Percentiles rank a stretch among this genome's conserved stretches.
Conservation (phyloP, 2,113 vertebrate genomes). For the Lophotis ruficrista region DNA sequence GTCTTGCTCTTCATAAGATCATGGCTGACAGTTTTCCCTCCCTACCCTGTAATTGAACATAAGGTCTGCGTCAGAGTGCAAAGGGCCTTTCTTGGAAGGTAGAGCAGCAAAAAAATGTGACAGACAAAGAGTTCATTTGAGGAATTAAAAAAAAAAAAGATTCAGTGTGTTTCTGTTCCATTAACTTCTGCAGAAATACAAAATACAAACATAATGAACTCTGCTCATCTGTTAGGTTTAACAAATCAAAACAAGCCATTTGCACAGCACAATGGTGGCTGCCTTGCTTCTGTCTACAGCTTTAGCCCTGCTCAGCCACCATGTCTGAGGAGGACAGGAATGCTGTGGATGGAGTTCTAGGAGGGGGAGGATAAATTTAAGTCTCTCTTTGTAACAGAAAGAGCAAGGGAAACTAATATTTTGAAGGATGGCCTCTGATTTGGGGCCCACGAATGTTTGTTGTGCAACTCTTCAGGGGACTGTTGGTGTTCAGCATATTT, state of each 20-base stretch:
- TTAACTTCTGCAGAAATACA: neutral
- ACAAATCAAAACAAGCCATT: neutral
- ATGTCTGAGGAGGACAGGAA: neutral
- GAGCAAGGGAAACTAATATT: neutral
- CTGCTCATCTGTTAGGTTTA: neutral
- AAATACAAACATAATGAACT: neutral
- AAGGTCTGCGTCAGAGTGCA: neutral
- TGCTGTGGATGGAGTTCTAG: neutral
- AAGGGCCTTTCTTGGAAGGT: neutral
- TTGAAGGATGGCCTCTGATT: neutral
- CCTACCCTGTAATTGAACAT: neutral
- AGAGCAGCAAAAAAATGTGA: neutral
- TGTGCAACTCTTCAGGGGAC: neutral
- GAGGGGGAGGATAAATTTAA: neutral
- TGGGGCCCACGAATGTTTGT: neutral
- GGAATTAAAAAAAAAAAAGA: neutral
- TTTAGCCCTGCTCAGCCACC: neutral
- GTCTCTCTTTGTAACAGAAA: neutral
- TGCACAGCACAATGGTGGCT: neutral
- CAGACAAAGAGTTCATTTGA: neutral
- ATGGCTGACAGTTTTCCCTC: neutral
- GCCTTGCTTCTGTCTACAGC: neutral
- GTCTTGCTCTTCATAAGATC: neutral
- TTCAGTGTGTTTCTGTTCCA: accelerated
- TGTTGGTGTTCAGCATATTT: neutral